Base-by-base conservation (phyloP, 2,113 vertebrate genomes). In the Coregonus clupeaformis region DNA sequence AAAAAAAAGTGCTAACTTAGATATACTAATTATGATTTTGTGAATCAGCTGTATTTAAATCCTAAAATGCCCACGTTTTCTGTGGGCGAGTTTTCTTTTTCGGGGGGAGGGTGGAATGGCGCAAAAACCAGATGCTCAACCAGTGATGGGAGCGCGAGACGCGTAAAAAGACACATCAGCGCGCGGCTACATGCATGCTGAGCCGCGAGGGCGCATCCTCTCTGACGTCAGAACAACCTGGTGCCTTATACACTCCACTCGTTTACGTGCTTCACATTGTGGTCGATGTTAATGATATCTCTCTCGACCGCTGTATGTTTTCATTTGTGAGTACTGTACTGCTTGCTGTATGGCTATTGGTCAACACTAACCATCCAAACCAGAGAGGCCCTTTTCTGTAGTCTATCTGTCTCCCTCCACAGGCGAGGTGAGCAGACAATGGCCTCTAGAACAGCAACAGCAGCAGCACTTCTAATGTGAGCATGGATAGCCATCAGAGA, bases 1-100 rank as follows among this genome's bases (percentile, higher is more conserved):
- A 87, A 85, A 89, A 92, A 92, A 87, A 93, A 92, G 91, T 94
- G 91, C 92, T 93, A 92, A 93, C 91, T 91, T 93, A 92, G 92
- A 88, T 89, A 89, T 92, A 92, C 84, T 90, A 92, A 92, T 90
- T 93, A 93, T 94, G 93, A 94, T 94, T 94, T 94, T 94, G 93
- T 94, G 92, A 94, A 94, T 94, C 93, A 94, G 92, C 91, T 91
- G 88, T 93, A 92, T 81, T 86, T 85, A 90, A 86, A 86, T 86
- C 91, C 84, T 94, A 85, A 91, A 86, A 92, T 86, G 63, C 93
- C 92, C 93, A 94, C 93, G 93, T 94, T 94, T 94, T 94, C 91
- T 89, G 93, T 93, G 93, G 93, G 92, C 85, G 80, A 80, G 77
- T 88, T 87, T 85, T 85, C 88, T 84, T 84, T 80, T 80, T 71